Conservation (phyloP, 92 coral and sea anemone species). For the Metridium senile region DNA sequence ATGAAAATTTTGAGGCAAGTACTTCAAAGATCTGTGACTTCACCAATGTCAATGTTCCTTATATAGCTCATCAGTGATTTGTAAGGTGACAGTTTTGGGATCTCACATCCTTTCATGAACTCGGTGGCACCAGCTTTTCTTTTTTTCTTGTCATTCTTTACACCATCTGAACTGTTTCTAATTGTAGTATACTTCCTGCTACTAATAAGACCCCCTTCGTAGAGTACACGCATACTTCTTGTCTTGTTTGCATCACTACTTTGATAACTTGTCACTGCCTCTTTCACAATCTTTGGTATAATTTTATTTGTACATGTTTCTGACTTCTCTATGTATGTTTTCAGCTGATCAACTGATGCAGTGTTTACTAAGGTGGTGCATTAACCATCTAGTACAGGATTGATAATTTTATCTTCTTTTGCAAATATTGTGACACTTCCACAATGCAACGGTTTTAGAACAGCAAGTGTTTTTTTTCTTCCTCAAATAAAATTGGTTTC, state of each 20-base stretch:
- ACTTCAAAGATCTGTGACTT: slow-evolving; percentile 29
- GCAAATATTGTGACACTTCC: slow-evolving; percentile 12
- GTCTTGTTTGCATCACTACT: slow-evolving; percentile 44
- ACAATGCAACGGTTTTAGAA: slow-evolving; percentile 37
- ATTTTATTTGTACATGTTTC: slow-evolving; percentile 37
- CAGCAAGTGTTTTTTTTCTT: slow-evolving; percentile 34
- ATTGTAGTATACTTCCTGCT: slow-evolving; percentile 59
- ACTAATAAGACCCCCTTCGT: slow-evolving; percentile 57
- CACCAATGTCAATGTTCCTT: slow-evolving; percentile 52
- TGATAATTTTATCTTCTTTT: not conserved
- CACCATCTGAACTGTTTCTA: slow-evolving; percentile 37
- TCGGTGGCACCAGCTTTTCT: slow-evolving; percentile 19
- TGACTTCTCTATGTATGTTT: slow-evolving; percentile 47
- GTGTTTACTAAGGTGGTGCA: slow-evolving; percentile 63
- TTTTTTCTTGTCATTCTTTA: slow-evolving; percentile 9
- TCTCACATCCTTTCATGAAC: slow-evolving; percentile 50
- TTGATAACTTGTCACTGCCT: slow-evolving; percentile 41
- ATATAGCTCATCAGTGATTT: slow-evolving; percentile 56
- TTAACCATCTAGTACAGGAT: slow-evolving; percentile 51
- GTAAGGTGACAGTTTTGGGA: slow-evolving; percentile 58
- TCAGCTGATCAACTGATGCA: slow-evolving; percentile 36
- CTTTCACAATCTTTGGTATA: slow-evolving; percentile 49
- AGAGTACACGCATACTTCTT: slow-evolving; percentile 56
- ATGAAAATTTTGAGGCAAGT: slow-evolving; percentile 31
- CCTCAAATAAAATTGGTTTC: slow-evolving; percentile 26